Base-by-base conservation (phyloP, 2,888 invertebrate genomes). In the Oscheius sp. region DNA sequence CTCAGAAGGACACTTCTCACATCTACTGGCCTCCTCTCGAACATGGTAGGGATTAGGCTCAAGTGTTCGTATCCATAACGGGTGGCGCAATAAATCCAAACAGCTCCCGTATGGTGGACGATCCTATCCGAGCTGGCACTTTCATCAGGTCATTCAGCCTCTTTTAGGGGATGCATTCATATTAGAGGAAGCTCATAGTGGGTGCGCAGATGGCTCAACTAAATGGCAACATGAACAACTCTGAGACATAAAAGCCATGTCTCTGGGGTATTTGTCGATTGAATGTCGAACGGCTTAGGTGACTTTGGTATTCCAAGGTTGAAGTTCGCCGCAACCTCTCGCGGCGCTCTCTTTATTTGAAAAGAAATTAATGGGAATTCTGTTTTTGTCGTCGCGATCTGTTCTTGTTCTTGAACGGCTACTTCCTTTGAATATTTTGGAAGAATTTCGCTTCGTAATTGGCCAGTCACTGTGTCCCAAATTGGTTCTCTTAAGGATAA, bases 401-500 rank as follows among this genome's bases (percentile, higher is more conserved):
- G 43, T 18, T 45, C 41, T 18, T 18, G 16, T 35, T 35, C 61
- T 18, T 12, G 41, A 61, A 61, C n/a, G 25, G 35, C 35, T 35
- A 61, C 41, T 43, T 41, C 61, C 13, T 45, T 18, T 18, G 61
- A 61, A 61, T 61, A 58, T 29, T 58, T 21, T 25, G 25, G 21
- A 58, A 18, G 18, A 55, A 55, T 25, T 18, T 16, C 27, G 12
- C 49, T 49, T 23, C 66, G 66, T 66, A 66, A 66, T 66, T 66
- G 66, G 66, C 52, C n/a, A 52, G 49, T 66, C 66, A 49, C 27
- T 66, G 66, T 66, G 66, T 25, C 49, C 52, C 66, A 66, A 66
- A 66, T 66, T 66, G 66, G 66, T 52, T 52, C 66, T 66, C 52
- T 66, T 66, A 49, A 66, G 66, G 52, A 66, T 66, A 66, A 66